These are phyloP conservation scores for Drosophila histrio DNA, from an alignment of 2,888 invertebrate species.

Conservation along the genomic window DNA sequence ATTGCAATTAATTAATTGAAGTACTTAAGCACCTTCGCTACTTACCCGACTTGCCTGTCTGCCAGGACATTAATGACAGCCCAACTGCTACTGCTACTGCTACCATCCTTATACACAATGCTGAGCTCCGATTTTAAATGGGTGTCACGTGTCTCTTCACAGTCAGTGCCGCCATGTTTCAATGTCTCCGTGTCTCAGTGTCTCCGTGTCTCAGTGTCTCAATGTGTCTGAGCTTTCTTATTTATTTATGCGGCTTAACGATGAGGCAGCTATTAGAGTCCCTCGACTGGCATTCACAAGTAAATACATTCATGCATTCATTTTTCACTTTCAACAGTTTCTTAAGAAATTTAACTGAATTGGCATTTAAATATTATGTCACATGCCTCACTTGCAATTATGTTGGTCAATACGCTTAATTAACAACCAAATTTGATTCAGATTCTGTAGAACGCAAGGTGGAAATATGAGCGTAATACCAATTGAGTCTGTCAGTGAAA, in stretches of 20 bases:
- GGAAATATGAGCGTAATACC: background rate
- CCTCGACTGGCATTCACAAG: conserved; percentile 26
- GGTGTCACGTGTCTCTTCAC: conserved; percentile 60
- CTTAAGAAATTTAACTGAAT: conserved; percentile 2
- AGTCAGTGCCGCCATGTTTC: conserved; percentile 22
- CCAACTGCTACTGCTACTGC: background rate
- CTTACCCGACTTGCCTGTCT: conserved; percentile 1
- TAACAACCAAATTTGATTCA: conserved; percentile 4
- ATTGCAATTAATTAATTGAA: conserved; percentile 79
- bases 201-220: conserved; percentile 19
- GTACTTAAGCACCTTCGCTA: conserved; percentile 60
- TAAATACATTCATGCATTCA: conserved; percentile 17
- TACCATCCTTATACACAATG: conserved; percentile 21
- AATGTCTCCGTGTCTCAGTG: conserved; percentile 15
- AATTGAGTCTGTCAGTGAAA: background rate
- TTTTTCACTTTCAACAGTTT: conserved; percentile 4
- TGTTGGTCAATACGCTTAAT: conserved; percentile 40
- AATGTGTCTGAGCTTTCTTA: conserved; percentile 36
- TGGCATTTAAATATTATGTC: conserved; percentile 28
- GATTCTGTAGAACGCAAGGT: background rate
- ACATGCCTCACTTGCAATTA: conserved; percentile 20
- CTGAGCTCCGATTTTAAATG: conserved; percentile 54
- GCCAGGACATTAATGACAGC: conserved; percentile 51
- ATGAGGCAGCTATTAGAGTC: conserved; percentile 31
- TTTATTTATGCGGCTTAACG: conserved; percentile 58